Evolutionary conservation across 2,888 invertebrate genomes (phyloP).

Genomic region (Elysia crispata): DNA sequence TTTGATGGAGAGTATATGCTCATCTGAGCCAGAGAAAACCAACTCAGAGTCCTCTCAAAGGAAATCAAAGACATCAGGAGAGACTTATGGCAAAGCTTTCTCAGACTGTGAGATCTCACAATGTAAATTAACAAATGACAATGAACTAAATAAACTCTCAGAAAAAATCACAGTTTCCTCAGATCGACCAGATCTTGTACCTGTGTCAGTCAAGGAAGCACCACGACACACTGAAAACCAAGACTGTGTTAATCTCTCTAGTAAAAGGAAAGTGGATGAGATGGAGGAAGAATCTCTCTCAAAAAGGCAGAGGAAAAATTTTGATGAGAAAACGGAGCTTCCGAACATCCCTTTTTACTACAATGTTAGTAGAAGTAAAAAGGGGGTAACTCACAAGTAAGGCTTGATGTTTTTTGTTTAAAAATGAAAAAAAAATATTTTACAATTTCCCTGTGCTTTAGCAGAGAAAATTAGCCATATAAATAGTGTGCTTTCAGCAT

Average conservation of each 20-base stretch:
- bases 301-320: no score
- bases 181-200: background rate
- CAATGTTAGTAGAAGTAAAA: slow-evolving; percentile 63
- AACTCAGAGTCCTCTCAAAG: slow-evolving; percentile 18
- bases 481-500: no score
- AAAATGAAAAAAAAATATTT: background rate
- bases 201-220: no score
- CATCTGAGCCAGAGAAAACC: slow-evolving; percentile 10
- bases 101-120: slow-evolving; percentile 12
- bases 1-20: slow-evolving; percentile 25
- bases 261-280: background rate
- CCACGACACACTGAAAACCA: background rate
- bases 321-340: background rate
- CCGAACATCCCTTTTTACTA: slow-evolving; percentile 67
- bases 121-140: background rate
- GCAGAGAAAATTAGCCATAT: no score
- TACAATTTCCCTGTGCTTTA: no score
- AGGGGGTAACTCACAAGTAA: slow-evolving; percentile 65
- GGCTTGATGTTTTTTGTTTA: slow-evolving; percentile 33
- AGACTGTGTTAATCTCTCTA: background rate
- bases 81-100: background rate
- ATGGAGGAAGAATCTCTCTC: background rate
- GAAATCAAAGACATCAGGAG: slow-evolving; percentile 6
- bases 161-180: background rate
- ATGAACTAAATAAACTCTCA: background rate